Conservation (phyloP, 2,113 vertebrate genomes). For the Mesoclemmys tuberculata region DNA sequence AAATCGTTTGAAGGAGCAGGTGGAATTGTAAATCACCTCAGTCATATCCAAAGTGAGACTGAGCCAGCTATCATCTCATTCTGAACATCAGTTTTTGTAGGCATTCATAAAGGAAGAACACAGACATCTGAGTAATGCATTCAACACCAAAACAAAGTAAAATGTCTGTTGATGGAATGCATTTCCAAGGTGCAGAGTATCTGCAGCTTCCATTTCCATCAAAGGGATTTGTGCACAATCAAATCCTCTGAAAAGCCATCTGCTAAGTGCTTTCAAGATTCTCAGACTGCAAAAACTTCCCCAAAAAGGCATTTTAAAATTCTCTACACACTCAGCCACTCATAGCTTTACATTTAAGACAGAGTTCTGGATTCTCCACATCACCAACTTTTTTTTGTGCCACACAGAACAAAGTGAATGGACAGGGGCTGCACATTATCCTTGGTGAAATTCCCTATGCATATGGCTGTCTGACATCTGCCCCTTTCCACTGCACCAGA, state of each 20-base stretch:
- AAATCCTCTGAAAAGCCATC: no score
- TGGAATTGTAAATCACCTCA: background rate
- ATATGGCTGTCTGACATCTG: no score
- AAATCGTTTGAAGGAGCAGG: background rate
- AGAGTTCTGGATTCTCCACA: background rate
- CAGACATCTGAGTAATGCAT: background rate
- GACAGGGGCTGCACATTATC: background rate
- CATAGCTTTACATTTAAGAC: no score
- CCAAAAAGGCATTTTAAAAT: no score
- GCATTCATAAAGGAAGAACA: background rate
- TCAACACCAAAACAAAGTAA: background rate
- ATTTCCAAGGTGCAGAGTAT: no score
- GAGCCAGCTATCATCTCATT: background rate
- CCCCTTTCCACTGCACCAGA: no score
- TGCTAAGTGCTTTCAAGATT: no score
- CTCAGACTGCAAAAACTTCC: no score
- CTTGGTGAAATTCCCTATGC: background rate
- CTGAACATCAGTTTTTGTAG: background rate
- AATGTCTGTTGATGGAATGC: background rate
- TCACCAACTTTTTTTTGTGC: background rate
- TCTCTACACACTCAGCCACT: no score
- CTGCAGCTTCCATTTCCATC: no score
- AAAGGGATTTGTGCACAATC: no score
- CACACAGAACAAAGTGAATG: background rate
- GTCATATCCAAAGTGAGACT: background rate